phyloP scores from a whole-genome alignment of 2,113 vertebrate genomes.

The Labrus mixtus region DNA sequence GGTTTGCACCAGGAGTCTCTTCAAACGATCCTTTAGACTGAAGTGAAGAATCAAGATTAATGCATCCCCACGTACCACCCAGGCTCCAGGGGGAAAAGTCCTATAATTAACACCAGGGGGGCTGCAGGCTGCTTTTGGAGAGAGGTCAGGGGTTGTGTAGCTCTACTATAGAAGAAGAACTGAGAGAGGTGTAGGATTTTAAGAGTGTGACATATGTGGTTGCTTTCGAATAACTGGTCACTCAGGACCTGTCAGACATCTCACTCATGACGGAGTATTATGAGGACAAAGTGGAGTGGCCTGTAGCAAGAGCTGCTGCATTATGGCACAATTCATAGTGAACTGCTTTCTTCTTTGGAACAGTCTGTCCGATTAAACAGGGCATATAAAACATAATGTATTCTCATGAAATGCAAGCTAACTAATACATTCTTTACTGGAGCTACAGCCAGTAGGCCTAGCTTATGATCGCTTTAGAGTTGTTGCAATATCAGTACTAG shows the following conservation, averaged over 20 bases:
- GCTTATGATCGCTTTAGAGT: no score
- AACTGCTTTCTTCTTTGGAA: neutral
- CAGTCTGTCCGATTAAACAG: no score
- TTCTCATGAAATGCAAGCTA: no score
- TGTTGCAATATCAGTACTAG: no score
- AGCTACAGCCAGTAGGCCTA: no score
- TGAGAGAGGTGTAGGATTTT: constrained; percentile 54
- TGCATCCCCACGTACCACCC: constrained; percentile 77
- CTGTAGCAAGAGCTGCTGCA: constrained; percentile 41
- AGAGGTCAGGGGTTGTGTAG: constrained; percentile 45
- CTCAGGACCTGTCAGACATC: constrained; percentile 51
- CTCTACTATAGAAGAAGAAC: constrained; percentile 55
- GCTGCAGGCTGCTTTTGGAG: constrained; percentile 63
- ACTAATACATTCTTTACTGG: no score
- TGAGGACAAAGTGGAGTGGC: constrained; percentile 54
- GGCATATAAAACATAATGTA: no score
- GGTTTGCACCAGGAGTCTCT: constrained; percentile 80
- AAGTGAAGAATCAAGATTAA: constrained; percentile 85
- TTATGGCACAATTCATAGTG: constrained; percentile 47
- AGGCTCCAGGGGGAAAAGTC: constrained; percentile 59
- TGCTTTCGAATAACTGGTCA: constrained; percentile 51
- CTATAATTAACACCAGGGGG: constrained; percentile 84
- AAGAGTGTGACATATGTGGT: constrained; percentile 43
- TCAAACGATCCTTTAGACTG: constrained; percentile 82
- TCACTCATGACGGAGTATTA: constrained; percentile 50